A percentile compares a stretch with the other conserved stretches of the same genome.
Conservation (phyloP, 1,140 invertebrate genomes). For the Drosophila simulans region DNA sequence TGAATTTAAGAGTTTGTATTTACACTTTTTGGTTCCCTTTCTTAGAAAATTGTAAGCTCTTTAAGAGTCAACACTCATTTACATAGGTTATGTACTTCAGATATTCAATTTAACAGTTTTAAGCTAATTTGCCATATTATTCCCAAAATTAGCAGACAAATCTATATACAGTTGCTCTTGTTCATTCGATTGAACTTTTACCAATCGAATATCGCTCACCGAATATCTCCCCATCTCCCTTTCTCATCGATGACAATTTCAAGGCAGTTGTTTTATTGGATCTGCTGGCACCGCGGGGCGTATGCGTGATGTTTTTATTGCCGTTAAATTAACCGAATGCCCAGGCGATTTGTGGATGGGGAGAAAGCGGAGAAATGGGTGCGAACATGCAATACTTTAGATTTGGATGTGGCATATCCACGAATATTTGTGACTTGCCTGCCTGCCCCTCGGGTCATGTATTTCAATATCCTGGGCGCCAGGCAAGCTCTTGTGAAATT, state of each 20-base stretch:
- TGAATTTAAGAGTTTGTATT: too few relatives aligned
- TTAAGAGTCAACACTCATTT: too few relatives aligned
- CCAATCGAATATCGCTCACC: conserved; percentile 3
- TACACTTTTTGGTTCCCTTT: too few relatives aligned
- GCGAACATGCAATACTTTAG: conserved; percentile 45
- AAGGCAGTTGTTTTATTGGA: conserved; percentile 59
- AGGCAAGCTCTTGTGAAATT: conserved; percentile 33
- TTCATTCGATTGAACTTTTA: conserved; percentile 54
- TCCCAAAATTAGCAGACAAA: too few relatives aligned
- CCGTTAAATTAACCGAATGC: conserved; percentile 69
- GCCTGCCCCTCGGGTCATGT: conserved; percentile 32
- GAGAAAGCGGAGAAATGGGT: conserved; percentile 36
- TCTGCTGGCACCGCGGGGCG: conserved; percentile 62
- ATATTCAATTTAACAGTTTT: too few relatives aligned
- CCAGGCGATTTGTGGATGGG: conserved; percentile 7
- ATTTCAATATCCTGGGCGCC: conserved; percentile 51
- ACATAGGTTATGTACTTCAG: too few relatives aligned
- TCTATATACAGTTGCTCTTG: neutral
- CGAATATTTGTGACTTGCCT: conserved; percentile 15
- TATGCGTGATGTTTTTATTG: conserved; percentile 81
- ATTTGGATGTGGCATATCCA: conserved; percentile 11
- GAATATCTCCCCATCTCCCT: neutral
- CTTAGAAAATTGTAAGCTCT: too few relatives aligned
- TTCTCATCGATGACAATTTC: conserved; percentile 41
- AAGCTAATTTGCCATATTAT: too few relatives aligned